These are phyloP conservation scores for Plebejus anna DNA, from an alignment of 2,888 invertebrate species.

Conservation along the genomic window DNA sequence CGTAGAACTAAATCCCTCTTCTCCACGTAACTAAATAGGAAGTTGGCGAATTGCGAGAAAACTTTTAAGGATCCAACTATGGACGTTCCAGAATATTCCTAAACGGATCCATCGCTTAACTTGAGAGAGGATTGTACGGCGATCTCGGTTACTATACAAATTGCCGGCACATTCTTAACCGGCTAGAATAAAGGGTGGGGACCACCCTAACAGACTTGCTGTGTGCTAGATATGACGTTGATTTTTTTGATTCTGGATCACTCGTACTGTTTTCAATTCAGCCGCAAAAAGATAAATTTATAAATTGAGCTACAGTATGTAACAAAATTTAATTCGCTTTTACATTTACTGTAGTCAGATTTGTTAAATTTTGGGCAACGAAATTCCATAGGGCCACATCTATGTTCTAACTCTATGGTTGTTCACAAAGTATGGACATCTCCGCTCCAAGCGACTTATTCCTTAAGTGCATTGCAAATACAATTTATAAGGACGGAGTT, in stretches of 20 bases:
- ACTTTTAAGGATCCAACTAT: slow-evolving; percentile 19
- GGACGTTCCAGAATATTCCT: slow-evolving; percentile 22
- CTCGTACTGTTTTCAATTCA: background rate
- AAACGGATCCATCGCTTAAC: slow-evolving; percentile 22
- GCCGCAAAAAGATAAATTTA: background rate
- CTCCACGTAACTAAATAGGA: slow-evolving; percentile 18
- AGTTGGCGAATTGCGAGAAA: slow-evolving; percentile 18
- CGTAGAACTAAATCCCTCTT: background rate
- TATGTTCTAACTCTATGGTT: background rate
- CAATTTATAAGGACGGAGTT: slow-evolving; percentile 23
- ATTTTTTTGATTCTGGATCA: too few species aligned
- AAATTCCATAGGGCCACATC: background rate
- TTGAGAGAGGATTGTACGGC: slow-evolving; percentile 3
- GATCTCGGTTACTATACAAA: slow-evolving; percentile 28
- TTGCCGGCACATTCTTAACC: slow-evolving; percentile 25
- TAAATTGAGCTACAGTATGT: too few species aligned
- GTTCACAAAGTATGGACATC: slow-evolving; percentile 23
- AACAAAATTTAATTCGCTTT: too few species aligned
- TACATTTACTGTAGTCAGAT: background rate
- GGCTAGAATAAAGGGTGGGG: slow-evolving; percentile 21
- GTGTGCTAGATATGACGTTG: background rate
- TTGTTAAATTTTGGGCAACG: background rate
- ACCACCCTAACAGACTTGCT: background rate
- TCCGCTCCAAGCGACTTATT: slow-evolving; percentile 26
- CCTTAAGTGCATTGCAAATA: slow-evolving; percentile 28